phyloP scores from a whole-genome alignment of 2,113 vertebrate species.

The Chloropsis cyanopogon region DNA sequence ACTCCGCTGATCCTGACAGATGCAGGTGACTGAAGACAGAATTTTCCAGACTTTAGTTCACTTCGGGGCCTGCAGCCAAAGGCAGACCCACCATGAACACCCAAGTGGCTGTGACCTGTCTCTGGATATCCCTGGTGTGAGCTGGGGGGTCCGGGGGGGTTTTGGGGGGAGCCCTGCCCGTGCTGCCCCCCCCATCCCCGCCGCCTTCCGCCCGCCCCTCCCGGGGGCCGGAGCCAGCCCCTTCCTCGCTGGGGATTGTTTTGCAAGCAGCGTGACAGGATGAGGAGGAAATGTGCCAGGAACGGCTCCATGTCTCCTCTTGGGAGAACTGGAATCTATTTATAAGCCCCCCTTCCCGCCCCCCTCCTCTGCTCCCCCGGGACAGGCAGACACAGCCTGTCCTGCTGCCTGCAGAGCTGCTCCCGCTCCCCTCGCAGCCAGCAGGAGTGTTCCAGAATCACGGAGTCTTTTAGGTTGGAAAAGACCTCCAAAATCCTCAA shows the following conservation, averaged over 20 bases:
- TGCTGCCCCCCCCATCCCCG: rapidly evolving
- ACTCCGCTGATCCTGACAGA: rapidly evolving
- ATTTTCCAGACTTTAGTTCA: background rate
- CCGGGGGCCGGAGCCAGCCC: background rate
- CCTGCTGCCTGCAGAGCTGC: background rate
- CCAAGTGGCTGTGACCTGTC: too few species aligned
- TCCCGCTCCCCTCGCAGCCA: background rate
- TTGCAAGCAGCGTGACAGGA: slow-evolving; percentile 60
- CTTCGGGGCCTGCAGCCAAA: background rate
- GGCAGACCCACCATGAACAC: rapidly evolving
- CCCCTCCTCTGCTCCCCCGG: background rate
- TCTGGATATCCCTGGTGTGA: background rate
- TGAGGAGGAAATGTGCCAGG: slow-evolving; percentile 66
- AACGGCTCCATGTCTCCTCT: slow-evolving; percentile 41
- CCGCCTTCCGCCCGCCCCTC: background rate
- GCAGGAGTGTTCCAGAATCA: background rate
- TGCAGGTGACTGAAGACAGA: rapidly evolving
- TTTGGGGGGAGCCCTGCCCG: background rate
- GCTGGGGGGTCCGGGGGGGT: rapidly evolving
- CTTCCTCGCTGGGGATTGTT: slow-evolving; percentile 33
- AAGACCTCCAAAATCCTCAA: too few species aligned
- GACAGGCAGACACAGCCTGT: background rate
- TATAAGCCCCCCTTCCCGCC: background rate
- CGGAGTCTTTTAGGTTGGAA: rapidly evolving
- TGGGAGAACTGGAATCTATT: background rate